These are phyloP conservation scores for Lithobates pipiens DNA, from an alignment of 2,797 vertebrate genomes.

Conservation along the genomic window DNA sequence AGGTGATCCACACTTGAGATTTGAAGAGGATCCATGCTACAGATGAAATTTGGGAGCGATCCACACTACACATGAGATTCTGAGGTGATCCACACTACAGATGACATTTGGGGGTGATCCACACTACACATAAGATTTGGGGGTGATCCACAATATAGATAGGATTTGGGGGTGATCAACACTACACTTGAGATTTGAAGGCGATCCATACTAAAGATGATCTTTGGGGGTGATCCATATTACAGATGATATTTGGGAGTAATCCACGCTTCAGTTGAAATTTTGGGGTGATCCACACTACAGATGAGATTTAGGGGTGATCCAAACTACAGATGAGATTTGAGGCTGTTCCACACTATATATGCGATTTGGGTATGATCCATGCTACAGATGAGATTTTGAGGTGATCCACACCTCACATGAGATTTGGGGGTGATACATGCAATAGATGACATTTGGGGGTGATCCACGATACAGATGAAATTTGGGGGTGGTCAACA, in stretches of 20 bases:
- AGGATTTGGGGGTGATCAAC: neutral
- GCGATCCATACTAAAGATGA: neutral
- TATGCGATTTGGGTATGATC: too few species aligned
- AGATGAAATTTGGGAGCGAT: neutral
- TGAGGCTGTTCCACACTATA: too few species aligned
- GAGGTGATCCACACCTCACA: too few species aligned
- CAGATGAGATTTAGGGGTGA: neutral
- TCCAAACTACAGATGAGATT: neutral
- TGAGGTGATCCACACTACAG: neutral
- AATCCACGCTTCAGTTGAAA: neutral
- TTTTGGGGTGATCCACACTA: too few species aligned
- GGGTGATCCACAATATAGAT: neutral
- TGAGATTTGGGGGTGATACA: neutral
- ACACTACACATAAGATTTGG: neutral
- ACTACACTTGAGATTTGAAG: neutral
- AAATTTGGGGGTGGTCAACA: neutral
- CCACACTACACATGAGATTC: too few species aligned
- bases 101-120: neutral
- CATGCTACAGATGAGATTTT: too few species aligned
- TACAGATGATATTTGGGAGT: neutral
- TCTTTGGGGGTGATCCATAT: too few species aligned
- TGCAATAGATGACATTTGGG: too few species aligned
- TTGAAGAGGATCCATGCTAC: neutral
- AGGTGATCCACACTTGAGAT: neutral
- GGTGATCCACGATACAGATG: neutral